phyloP scores from a whole-genome alignment of 1,140 invertebrate genomes.

The Teleogryllus occipitalis region DNA sequence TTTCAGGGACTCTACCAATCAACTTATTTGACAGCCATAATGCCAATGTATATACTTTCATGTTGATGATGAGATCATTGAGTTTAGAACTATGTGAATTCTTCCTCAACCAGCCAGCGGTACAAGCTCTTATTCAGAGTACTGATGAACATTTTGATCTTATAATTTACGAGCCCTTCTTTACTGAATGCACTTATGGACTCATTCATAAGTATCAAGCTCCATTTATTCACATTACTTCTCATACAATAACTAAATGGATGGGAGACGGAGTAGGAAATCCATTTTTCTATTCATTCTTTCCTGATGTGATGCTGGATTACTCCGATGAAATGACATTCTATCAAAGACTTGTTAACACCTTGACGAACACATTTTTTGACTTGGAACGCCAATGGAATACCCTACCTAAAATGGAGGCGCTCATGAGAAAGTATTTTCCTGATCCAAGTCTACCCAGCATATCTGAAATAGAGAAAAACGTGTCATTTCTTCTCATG shows the following conservation, averaged over 20 bases:
- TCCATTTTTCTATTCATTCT: slow-evolving; percentile 33
- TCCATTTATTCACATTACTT: too few relatives aligned
- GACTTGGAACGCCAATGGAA: not conserved
- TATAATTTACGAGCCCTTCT: too few relatives aligned
- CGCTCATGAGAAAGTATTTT: slow-evolving; percentile 24
- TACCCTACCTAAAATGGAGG: slow-evolving; percentile 21
- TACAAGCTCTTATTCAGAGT: too few relatives aligned
- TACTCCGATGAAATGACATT: slow-evolving; percentile 36
- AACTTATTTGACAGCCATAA: too few relatives aligned
- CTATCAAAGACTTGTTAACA: slow-evolving; percentile 15
- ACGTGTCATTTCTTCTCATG: slow-evolving; percentile 36
- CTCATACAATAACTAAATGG: slow-evolving; percentile 24
- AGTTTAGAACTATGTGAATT: too few relatives aligned
- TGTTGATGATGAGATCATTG: too few relatives aligned
- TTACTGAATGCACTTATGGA: too few relatives aligned
- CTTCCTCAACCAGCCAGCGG: too few relatives aligned
- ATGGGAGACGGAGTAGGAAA: slow-evolving; percentile 35
- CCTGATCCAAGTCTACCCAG: slow-evolving; percentile 21
- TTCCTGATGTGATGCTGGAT: slow-evolving; percentile 32
- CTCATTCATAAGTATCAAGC: too few relatives aligned
- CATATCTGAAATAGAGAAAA: slow-evolving; percentile 30
- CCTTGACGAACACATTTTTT: not conserved
- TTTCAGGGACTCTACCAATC: too few relatives aligned
- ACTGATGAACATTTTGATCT: too few relatives aligned
- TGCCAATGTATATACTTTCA: too few relatives aligned